Conservation (phyloP, 1,140 invertebrate species). For the Babylonia areolata region DNA sequence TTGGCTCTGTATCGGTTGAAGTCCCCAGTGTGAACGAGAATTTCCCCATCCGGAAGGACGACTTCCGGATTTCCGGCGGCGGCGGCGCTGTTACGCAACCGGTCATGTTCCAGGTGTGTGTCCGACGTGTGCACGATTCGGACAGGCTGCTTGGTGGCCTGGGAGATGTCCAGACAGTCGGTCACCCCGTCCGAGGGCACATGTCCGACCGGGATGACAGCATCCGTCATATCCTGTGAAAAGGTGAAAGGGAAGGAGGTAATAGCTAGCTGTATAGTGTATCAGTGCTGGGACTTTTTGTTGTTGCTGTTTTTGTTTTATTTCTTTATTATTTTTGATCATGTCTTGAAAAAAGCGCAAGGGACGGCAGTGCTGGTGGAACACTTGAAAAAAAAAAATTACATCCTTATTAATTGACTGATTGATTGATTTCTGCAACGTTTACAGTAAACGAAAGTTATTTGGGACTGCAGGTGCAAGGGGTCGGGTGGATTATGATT, state of each 20-base stretch:
- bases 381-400: too few relatives aligned
- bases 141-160: conserved; percentile 20
- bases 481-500: too few relatives aligned
- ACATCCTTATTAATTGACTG: too few relatives aligned
- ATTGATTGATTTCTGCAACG: too few relatives aligned
- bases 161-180: background rate
- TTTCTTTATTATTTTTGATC: too few relatives aligned
- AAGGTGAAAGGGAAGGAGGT: background rate
- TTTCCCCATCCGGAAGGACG: conserved; percentile 60
- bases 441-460: too few relatives aligned
- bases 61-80: background rate
- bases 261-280: too few relatives aligned
- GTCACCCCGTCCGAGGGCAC: background rate
- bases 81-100: background rate
- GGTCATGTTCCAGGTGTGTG: conserved; percentile 58
- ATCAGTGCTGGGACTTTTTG: too few relatives aligned
- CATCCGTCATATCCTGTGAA: conserved; percentile 16
- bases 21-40: conserved; percentile 65
- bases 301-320: too few relatives aligned
- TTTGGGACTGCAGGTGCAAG: too few relatives aligned
- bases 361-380: too few relatives aligned
- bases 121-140: conserved; percentile 66
- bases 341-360: too few relatives aligned
- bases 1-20: conserved; percentile 43
- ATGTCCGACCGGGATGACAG: conserved; percentile 20